These are phyloP conservation scores for Andrena minutula DNA, from an alignment of 2,888 invertebrate species.

Conservation along the genomic window DNA sequence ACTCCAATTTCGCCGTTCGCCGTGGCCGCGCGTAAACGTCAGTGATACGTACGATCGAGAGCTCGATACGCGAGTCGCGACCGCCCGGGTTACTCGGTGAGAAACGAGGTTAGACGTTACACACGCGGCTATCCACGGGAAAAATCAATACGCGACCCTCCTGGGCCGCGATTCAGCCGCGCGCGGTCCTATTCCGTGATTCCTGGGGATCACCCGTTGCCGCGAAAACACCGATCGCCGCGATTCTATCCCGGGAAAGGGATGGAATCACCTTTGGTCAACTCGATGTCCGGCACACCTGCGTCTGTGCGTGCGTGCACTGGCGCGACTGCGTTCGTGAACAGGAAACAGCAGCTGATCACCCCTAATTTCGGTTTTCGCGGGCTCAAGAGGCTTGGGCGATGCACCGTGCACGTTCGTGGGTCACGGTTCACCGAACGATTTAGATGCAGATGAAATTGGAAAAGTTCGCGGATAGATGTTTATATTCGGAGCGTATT, in stretches of 20 bases:
- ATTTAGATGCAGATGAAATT: neutral
- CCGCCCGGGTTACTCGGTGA: slow-evolving; percentile 41
- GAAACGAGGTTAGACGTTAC: slow-evolving; percentile 78
- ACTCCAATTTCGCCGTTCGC: neutral
- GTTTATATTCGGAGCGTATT: neutral
- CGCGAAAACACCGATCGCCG: slow-evolving; percentile 36
- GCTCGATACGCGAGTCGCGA: slow-evolving; percentile 38
- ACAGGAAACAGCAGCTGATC: slow-evolving; percentile 50
- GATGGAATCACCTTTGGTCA: slow-evolving; percentile 2
- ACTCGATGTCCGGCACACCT: slow-evolving; percentile 65
- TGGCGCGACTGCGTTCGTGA: slow-evolving; percentile 1
- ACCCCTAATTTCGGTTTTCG: slow-evolving; percentile 26
- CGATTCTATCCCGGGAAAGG: slow-evolving; percentile 20
- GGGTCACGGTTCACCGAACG: neutral
- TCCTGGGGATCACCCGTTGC: slow-evolving; percentile 59
- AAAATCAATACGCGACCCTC: slow-evolving; percentile 82
- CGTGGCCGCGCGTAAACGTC: slow-evolving; percentile 20
- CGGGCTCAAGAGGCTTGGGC: slow-evolving; percentile 4
- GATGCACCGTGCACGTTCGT: neutral
- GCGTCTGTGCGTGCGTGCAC: neutral
- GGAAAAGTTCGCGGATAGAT: neutral
- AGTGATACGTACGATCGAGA: slow-evolving; percentile 38
- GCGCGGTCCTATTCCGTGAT: slow-evolving; percentile 65
- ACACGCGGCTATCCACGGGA: slow-evolving; percentile 75
- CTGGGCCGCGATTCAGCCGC: slow-evolving; percentile 55